Base-by-base conservation (phyloP, 2,113 vertebrate genomes). In the Edolisoma coerulescens region DNA sequence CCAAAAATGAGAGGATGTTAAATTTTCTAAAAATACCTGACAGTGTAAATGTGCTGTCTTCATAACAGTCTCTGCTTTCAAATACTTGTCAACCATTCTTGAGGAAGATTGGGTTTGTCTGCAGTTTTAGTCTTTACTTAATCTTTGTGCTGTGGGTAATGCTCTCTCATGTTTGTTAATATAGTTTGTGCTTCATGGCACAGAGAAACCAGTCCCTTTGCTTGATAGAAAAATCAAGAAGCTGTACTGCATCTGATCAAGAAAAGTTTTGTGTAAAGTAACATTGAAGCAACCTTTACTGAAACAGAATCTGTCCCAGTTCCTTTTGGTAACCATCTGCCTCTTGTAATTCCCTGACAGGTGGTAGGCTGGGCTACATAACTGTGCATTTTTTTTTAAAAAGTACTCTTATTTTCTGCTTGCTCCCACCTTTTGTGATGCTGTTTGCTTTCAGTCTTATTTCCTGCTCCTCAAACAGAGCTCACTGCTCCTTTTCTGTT, bases 321-420 rank as follows among this genome's bases (percentile, higher is more conserved):
- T 92, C n/a, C 10, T 95, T 84, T 89, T 91, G 77, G 60, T 63
- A 83, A 59, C 82, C 41, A 49, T 88, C 85, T 88, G 90, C 76
- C 71, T 90, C 39, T 54, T 70, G 67, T 39, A 41, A 49, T 90
- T 90, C 84, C 35, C 54, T 76, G 64, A 47, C 83, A 95, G 79
- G 86, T 95, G 93, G 49, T 49, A 78, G 41, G 16, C 88, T 92
- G 56, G 35, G n/a, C 57, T 71, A 42, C 33, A 22, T 24, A 92
- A 57, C 59, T 77, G 21, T 37, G 35, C 71, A 22, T 53, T 64
- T 86, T 35, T 73, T 42, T 2, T 7, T 13, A 7, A 27, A 37
- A 64, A 15, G 16, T 8, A 7, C 12, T 26, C 21, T 15, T 33
- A 77, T 92, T 74, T 70, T 21, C 42, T 84, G 7, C 61, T 57